These are phyloP conservation scores for Apomyelois bistriatella DNA, from an alignment of 2,888 invertebrate genomes.

Conservation along the genomic window DNA sequence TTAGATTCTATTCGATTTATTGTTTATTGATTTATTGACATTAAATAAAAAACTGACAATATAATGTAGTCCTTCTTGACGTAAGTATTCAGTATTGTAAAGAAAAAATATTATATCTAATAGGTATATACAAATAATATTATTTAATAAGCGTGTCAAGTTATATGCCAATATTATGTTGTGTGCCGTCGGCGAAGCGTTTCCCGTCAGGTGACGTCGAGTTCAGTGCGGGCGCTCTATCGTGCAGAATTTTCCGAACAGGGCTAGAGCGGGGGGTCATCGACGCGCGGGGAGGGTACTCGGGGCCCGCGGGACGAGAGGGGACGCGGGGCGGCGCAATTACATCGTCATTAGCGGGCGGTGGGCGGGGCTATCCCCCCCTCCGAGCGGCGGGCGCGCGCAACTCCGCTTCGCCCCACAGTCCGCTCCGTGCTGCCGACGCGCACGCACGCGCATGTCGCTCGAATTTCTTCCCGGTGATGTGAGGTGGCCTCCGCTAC, in stretches of 20 bases:
- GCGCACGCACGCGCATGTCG: constrained; percentile 83
- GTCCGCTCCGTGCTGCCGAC: constrained; percentile 76
- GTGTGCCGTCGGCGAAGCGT: constrained; percentile 19
- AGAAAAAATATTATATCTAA: not conserved
- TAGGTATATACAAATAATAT: not conserved
- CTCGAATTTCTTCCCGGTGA: constrained; percentile 67
- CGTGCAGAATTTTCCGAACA: constrained; percentile 21
- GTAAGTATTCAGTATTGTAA: too few relatives aligned
- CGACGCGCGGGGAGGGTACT: constrained; percentile 26
- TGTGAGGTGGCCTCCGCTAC: constrained; percentile 78
- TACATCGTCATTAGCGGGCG: constrained; percentile 60
- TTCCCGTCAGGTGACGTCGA: constrained; percentile 18
- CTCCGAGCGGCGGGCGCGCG: constrained; percentile 58
- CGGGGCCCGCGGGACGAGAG: constrained; percentile 26
- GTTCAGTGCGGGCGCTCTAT: constrained; percentile 17
- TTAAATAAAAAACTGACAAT: too few relatives aligned
- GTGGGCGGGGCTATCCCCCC: constrained; percentile 64
- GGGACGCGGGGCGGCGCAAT: constrained; percentile 50
- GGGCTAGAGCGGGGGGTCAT: constrained; percentile 17
- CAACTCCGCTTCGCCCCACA: constrained; percentile 58
- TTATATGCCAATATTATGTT: not conserved
- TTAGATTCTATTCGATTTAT: too few relatives aligned
- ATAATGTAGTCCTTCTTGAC: too few relatives aligned
- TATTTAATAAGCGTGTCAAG: not conserved
- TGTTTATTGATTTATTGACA: too few relatives aligned